Percentiles rank a stretch among this genome's conserved stretches.
These are phyloP conservation scores for Dasypogon diadema DNA, from an alignment of 2,888 invertebrate genomes.

Conservation along the genomic window DNA sequence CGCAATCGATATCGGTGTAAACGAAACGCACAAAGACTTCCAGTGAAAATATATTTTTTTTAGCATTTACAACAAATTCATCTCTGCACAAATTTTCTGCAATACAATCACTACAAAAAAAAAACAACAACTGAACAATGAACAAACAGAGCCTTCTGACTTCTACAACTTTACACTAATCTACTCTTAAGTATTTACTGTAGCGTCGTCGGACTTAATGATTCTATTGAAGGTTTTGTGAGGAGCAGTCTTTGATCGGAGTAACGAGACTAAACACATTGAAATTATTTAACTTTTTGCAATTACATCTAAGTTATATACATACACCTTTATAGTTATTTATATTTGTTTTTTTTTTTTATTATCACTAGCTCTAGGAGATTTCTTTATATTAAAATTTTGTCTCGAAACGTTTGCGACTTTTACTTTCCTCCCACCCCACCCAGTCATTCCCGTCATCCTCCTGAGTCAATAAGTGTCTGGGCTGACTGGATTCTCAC, in stretches of 20 bases:
- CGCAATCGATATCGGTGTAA: too few relatives aligned
- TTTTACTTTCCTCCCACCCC: too few relatives aligned
- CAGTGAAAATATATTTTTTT: too few relatives aligned
- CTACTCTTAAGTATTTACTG: slow-evolving; percentile 5
- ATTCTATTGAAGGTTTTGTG: background rate
- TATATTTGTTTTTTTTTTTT: slow-evolving; percentile 42
- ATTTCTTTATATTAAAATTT: slow-evolving; percentile 41
- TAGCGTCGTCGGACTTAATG: background rate
- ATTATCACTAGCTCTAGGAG: slow-evolving; percentile 10
- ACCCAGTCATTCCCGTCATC: too few relatives aligned
- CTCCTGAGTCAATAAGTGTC: too few relatives aligned
- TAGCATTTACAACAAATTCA: too few relatives aligned
- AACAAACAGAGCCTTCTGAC: background rate
- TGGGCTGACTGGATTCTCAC: too few relatives aligned
- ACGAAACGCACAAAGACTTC: too few relatives aligned
- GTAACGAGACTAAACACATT: background rate
- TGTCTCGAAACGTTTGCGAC: slow-evolving; percentile 16
- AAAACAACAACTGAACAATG: too few relatives aligned
- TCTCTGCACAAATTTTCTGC: too few relatives aligned
- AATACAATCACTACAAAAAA: too few relatives aligned
- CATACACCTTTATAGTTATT: slow-evolving; percentile 36
- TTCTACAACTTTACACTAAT: background rate
- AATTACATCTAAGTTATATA: slow-evolving; percentile 30
- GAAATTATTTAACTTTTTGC: slow-evolving; percentile 37
- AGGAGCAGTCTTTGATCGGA: background rate